Base-by-base conservation (phyloP, 2,888 invertebrate genomes). In the Agrilus biguttatus region DNA sequence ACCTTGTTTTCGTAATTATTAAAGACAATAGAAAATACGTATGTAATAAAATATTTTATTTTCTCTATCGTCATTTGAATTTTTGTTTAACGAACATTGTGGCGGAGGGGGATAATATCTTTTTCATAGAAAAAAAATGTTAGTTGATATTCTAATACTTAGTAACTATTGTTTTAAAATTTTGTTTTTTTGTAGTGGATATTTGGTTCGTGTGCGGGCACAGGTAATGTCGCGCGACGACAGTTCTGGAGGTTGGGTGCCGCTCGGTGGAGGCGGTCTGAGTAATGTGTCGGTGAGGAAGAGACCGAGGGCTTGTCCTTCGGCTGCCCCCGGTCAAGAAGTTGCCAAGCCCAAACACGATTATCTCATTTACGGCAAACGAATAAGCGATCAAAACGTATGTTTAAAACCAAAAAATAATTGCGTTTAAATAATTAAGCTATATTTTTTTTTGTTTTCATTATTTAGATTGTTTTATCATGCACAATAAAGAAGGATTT, bases 151-250 rank as follows among this genome's bases (percentile, higher is more conserved):
- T 21, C 7, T 6, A 21, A 21, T 21, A 21, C 6, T 21, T 6
- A 7, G 21, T 2, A 28, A 28, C 10, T 10, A 28, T 2, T 28
- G 28, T 28, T 28, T 21, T 21, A 21, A n/a, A 8, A 14, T 8
- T 13, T 33, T 13, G 46, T 52, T 55, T 54, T 53, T 49, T 75
- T 77, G 33, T 74, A 89, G 89, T 83, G 85, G 74, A 66, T 84
- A 82, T 73, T 75, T 93, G 82, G 93, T 95, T 77, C 89, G 88
- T 71, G 93, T 96, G 67, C 86, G 91, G 65, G 95, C 95, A 73
- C 95, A 95, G 82, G 95, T 95, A 73, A 96, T 96, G 95, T 89
- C 87, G 64, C 80, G 95, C 67, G 95, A 96, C 79, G 96, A 95
- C 69, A 90, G 87, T 69, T 88, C 89, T 52, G 93, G 91, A 53